Base-by-base conservation (phyloP, 2,888 invertebrate genomes). In the Notocelia uddmanniana region DNA sequence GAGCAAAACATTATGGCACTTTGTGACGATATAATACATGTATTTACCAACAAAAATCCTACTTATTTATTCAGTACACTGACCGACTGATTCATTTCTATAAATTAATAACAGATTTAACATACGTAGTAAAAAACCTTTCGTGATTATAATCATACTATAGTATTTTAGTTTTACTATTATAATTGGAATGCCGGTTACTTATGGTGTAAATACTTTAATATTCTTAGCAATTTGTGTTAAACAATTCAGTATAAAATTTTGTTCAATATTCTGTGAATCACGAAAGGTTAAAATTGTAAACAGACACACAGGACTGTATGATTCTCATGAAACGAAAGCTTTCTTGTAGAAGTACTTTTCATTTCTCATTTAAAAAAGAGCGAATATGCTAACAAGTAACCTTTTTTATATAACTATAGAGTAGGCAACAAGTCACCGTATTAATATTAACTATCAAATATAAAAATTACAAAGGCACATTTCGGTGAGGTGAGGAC, bases 1-100 rank as follows among this genome's bases (percentile, higher is more conserved):
- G 48, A 60, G 48, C 45, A 63, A 59, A 34, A 45, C 41, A 23
- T 41, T 71, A 71, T 67, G 67, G 71, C 67, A 71, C 66, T 54
- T 67, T 31, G 34, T 60, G 70, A 64, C 31, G 64, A 31, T 64
- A 64, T 57, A 64, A 52, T 64, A 64, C 52, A 64, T 21, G 54
- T 18, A 57, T 37, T 41, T 60, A 60, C 37, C 59, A 41, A 50
- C 2, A 45, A 37, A 62, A 57, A 69, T 62, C n/a, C 48, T 31
- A 60, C 60, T 45, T 31, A 26, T 5, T n/a, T 45, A 50, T 64
- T 59, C 41, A 57, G 58, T 64, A 31, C 26, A 63, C 64, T 67
- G 66, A 55, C 45, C 50, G 11, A 31, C 23, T 45, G 41, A 69
- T 59, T 45, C 34, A 50, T 57, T 68, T 62, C 11, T 15, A 34